Base-by-base conservation (phyloP, 2,797 vertebrate species). In the Tokudaia tokunoshimensis region DNA sequence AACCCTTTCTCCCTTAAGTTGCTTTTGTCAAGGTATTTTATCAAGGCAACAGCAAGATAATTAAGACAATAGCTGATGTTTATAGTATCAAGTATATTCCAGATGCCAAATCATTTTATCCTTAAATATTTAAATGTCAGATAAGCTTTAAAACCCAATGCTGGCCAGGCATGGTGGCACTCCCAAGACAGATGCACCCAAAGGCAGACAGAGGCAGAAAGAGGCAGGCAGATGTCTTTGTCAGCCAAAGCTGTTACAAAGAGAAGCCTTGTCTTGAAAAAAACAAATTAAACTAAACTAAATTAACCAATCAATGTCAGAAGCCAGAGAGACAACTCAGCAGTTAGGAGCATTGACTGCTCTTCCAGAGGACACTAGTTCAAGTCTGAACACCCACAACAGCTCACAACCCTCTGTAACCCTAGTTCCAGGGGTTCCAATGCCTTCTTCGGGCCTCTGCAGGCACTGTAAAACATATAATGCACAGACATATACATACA, bases 51-150 rank as follows among this genome's bases (percentile, higher is more conserved):
- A 29, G 47, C 6, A 55, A 55, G 52, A 24, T 19, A 37, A 52
- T 47, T 41, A 88, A 88, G 52, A 41, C 22, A 55, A 37, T 57
- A 57, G 88, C 34, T 74, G 67, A 74, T 15, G 14, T 6, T 94
- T 88, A 19, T 5, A 50, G 83, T 94, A 94, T 81, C 92, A 86
- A 92, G 59, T 88, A 80, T 76, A 94, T 26, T 78, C 61, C 44
- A 90, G 50, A 89, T 85, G 26, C 80, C 83, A 79, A 94, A 50
- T 75, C 14, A 94, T 61, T 87, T 92, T 37, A 94, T 63, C 70
- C 70, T 95, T 63, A 95, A 94, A 91, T 89, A 89, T 89, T 85
- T 94, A 34, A 94, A 47, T 17, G 4, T 85, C 72, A 63, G 52
- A 59, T 81, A 22, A 94, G 75, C 44, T 85, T 92, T 31, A 78